phyloP scores from a whole-genome alignment of 1,140 invertebrate species.

The Asobara japonica region DNA sequence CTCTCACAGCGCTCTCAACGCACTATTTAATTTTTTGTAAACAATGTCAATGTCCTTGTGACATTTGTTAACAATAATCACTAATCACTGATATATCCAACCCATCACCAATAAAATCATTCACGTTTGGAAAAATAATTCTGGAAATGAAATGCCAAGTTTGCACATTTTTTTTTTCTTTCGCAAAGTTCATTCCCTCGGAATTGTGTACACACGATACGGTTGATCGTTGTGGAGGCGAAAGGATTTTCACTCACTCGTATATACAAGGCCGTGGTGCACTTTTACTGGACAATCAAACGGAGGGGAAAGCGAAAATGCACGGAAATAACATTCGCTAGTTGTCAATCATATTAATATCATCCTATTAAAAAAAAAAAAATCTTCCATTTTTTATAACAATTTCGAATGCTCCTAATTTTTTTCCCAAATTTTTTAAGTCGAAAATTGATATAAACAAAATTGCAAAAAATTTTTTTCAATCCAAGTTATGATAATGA shows the following conservation, averaged over 20 bases:
- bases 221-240: background rate
- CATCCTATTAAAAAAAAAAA: background rate
- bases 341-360: slow-evolving; percentile 10
- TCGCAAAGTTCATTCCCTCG: background rate
- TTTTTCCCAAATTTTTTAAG: no score
- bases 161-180: background rate
- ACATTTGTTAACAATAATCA: no score
- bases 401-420: background rate
- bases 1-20: no score
- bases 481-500: no score
- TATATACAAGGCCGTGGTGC: slow-evolving; percentile 15
- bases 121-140: background rate
- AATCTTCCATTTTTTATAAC: background rate
- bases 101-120: background rate
- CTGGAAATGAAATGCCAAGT: background rate
- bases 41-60: no score
- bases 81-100: no score
- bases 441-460: no score
- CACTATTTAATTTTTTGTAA: no score
- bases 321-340: slow-evolving; percentile 10
- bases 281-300: slow-evolving; percentile 15
- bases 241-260: slow-evolving; percentile 15
- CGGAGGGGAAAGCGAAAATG: slow-evolving; percentile 9
- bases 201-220: slow-evolving; percentile 7
- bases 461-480: no score